A percentile compares a stretch with the other conserved stretches of the same genome.
Evolutionary conservation across 2,888 invertebrate species (phyloP).

Genomic region (Agonopterix heracliana): DNA sequence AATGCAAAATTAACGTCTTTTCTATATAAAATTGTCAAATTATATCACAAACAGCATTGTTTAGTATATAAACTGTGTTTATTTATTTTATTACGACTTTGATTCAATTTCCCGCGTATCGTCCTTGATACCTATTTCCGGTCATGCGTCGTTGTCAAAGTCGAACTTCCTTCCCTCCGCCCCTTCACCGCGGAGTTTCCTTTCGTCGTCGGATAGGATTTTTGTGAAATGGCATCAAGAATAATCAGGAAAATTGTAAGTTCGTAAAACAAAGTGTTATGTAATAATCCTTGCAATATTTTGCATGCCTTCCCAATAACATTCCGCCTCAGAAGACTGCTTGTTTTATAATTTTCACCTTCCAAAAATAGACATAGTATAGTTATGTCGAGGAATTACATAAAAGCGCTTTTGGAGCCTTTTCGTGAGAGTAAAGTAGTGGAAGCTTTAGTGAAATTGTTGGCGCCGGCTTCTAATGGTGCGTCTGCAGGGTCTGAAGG

Average conservation of each 20-base stretch:
- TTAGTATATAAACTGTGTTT: too few relatives aligned
- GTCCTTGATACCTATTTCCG: conserved; percentile 55
- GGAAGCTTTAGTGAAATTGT: conserved; percentile 49
- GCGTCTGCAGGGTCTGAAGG: conserved; percentile 31
- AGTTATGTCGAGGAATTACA: conserved; percentile 76
- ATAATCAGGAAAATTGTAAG: conserved; percentile 75
- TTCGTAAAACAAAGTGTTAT: conserved; percentile 47
- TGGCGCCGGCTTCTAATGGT: conserved; percentile 42
- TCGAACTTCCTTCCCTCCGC: conserved; percentile 44
- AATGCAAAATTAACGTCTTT: too few relatives aligned
- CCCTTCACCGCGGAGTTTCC: conserved; percentile 53
- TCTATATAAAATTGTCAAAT: too few relatives aligned
- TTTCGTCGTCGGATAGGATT: conserved; percentile 49
- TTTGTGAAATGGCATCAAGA: conserved; percentile 73
- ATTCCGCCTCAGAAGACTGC: conserved; percentile 26
- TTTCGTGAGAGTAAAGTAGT: conserved; percentile 71
- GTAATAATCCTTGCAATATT: conserved; percentile 31
- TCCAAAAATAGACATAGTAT: conserved; percentile 73
- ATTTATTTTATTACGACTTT: too few relatives aligned
- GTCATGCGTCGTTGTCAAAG: conserved; percentile 65
- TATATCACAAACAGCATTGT: too few relatives aligned
- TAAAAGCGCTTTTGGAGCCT: conserved; percentile 72
- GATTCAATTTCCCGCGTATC: not conserved
- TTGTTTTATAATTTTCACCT: conserved; percentile 40
- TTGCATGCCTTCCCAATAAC: conserved; percentile 44